Evolutionary conservation across 53 echinoderm and acorn worm genomes (phyloP).

Genomic region (Paelopatides confundens): DNA sequence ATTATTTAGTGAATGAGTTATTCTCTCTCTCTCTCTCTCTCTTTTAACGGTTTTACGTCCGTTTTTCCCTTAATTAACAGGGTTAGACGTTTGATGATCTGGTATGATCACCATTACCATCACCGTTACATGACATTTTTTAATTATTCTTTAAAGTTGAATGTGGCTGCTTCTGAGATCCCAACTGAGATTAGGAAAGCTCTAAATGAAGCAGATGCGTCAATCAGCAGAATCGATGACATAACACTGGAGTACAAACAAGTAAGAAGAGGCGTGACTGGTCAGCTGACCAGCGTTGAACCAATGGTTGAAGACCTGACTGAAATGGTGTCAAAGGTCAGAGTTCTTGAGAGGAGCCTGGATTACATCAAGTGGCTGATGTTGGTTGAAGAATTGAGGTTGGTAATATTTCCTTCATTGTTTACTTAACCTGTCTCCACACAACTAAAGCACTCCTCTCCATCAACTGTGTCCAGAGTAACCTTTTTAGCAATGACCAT

Average conservation of each 20-base stretch:
- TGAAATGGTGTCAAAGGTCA: slow-evolving; percentile 69
- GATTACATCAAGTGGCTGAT: slow-evolving; percentile 98
- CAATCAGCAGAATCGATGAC: slow-evolving; percentile 61
- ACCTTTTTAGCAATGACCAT: too few relatives aligned
- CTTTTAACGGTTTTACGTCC: too few relatives aligned
- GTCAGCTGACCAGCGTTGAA: slow-evolving; percentile 82
- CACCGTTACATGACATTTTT: neutral
- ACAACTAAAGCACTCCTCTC: too few relatives aligned
- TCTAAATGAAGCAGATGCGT: slow-evolving; percentile 78
- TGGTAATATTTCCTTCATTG: too few relatives aligned
- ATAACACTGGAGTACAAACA: slow-evolving; percentile 73
- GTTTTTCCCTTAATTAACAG: too few relatives aligned
- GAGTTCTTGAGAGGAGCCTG: slow-evolving; percentile 90
- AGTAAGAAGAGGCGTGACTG: slow-evolving; percentile 57
- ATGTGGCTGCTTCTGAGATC: slow-evolving; percentile 74
- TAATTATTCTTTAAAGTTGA: neutral
- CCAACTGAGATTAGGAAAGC: slow-evolving; percentile 86
- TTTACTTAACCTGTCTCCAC: too few relatives aligned
- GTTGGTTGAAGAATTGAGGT: slow-evolving; percentile 92
- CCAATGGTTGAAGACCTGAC: slow-evolving; percentile 74
- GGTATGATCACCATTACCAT: too few relatives aligned
- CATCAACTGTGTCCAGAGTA: too few relatives aligned
- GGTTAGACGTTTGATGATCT: too few relatives aligned
- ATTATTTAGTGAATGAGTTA: neutral
- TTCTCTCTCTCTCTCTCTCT: too few relatives aligned